These are phyloP conservation scores for Trichonephila clavata DNA, from an alignment of 1,140 invertebrate species.

Conservation along the genomic window DNA sequence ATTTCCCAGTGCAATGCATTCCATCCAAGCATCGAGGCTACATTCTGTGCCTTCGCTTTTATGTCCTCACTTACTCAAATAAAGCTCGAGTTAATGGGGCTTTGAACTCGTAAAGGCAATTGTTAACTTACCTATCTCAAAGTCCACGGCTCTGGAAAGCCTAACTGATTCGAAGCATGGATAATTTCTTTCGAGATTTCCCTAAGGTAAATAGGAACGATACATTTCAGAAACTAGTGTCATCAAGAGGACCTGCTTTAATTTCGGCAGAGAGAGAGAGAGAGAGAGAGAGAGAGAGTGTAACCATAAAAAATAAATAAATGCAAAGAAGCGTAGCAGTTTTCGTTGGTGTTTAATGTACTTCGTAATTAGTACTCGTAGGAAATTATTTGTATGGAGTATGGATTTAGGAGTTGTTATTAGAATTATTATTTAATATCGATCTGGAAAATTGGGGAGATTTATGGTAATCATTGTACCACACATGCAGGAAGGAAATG, in stretches of 20 bases:
- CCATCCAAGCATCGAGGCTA: neutral
- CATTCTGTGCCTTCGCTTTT: neutral
- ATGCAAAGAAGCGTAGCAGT: neutral
- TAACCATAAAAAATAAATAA: neutral
- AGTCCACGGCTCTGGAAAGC: neutral
- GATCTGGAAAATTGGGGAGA: neutral
- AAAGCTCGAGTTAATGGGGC: neutral
- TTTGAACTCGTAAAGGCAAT: slow-evolving; percentile 3
- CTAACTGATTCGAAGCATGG: neutral
- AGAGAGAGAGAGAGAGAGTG: neutral
- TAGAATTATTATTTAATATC: neutral
- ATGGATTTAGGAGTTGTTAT: neutral
- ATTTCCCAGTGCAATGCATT: neutral
- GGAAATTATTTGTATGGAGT: neutral
- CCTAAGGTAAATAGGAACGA: neutral
- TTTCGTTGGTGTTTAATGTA: neutral
- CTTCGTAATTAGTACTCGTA: neutral
- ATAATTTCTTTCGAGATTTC: neutral
- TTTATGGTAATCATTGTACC: neutral
- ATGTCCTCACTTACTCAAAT: neutral
- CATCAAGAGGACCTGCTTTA: neutral
- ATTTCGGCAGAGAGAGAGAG: neutral
- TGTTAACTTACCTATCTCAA: neutral
- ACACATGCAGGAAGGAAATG: neutral
- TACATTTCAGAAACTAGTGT: neutral